Evolutionary conservation across 2,888 invertebrate species (phyloP).

Genomic region (Spilosoma lubricipeda): DNA sequence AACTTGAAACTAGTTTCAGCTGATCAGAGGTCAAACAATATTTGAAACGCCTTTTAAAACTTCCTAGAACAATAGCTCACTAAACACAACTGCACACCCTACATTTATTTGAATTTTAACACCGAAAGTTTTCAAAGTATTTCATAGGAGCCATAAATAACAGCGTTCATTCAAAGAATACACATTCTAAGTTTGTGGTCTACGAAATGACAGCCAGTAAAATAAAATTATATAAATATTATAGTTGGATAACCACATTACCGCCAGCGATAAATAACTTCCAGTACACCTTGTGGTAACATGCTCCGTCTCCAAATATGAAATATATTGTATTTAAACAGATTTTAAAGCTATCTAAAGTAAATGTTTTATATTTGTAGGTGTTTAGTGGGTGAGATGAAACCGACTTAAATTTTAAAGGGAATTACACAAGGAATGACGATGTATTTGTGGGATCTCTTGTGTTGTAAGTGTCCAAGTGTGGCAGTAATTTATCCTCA

Average conservation of each 20-base stretch:
- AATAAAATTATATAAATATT: background rate
- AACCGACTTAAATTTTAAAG: background rate
- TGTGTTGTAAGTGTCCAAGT: background rate
- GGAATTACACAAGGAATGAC: background rate
- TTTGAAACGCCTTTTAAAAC: too few species aligned
- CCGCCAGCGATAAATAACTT: slow-evolving; percentile 1
- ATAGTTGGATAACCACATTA: background rate
- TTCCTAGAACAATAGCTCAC: too few species aligned
- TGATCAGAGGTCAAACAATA: too few species aligned
- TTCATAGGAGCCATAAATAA: background rate
- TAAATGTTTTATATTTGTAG: background rate
- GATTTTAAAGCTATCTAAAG: background rate
- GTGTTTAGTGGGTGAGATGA: background rate
- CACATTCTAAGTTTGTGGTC: slow-evolving; percentile 2
- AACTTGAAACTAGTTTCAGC: too few species aligned
- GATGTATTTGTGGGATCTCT: background rate
- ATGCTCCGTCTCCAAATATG: background rate
- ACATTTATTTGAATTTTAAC: background rate
- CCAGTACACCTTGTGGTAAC: background rate
- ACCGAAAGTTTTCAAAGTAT: background rate
- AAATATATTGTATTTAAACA: background rate
- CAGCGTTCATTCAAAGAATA: background rate
- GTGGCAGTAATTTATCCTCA: background rate
- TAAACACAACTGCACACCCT: background rate
- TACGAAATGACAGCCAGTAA: background rate